Evolutionary conservation across 2,797 vertebrate species (phyloP), one percentile per base, ranked within the genome.

Genomic region (Esox masquinongy): DNA sequence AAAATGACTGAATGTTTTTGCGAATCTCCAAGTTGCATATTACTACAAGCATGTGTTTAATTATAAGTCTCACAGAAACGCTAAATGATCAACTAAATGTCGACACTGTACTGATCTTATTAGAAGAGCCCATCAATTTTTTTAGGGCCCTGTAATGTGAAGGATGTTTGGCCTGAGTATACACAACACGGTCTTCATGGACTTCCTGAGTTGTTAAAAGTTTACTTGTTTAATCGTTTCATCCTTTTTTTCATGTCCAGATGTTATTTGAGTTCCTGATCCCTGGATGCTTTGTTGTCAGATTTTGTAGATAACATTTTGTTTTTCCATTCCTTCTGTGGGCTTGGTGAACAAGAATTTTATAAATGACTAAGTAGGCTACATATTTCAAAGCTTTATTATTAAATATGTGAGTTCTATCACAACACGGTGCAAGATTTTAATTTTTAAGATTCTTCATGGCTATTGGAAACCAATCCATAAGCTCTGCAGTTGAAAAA

Each of bases 191-290:
- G 56, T 14, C 7, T 39, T 78, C 49, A 72, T 66, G 36, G 70
- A 72, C 75, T 59, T 67, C 49, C 72, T 53, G 34, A 72, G 69
- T 72, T 68, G 70, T 67, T 50, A 12, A 51, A 72, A 74, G 47
- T 22, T 71, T 70, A 11, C 59, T 50, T 59, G 19, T n/a, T 61
- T 49, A 47, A 47, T 47, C 43, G n/a, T 36, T 80, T 49, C 11
- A n/a, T 70, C 53, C 39, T 29, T 5, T 75, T 70, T 22, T 39
- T 39, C 36, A 64, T 29, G 22, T 47, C 56, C 68, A 61, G 68
- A 63, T 76, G 59, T 77, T 69, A 76, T 59, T 59, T 59, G 22
- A 59, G 56, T n/a, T 66, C 63, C 29, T 34, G 63, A 34, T 1
- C 26, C 16, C 24, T 29, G 4, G 12, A 29, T 4, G 26, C 29